Evolutionary conservation across 1,140 invertebrate species (phyloP).

Genomic region (Trichonephila clavipes): DNA sequence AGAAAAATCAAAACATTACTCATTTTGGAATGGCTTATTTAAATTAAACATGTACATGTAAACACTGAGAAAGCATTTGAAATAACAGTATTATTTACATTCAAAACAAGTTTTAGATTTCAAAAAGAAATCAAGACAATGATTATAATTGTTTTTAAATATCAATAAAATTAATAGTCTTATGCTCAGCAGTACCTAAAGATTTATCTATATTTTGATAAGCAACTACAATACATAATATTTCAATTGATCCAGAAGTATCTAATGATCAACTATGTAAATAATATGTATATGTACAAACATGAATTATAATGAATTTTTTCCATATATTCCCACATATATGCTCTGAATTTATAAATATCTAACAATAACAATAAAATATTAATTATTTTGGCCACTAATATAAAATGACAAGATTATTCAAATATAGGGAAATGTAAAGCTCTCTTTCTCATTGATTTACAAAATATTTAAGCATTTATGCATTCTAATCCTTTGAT

Average conservation of each 20-base stretch:
- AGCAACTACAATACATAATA: background rate
- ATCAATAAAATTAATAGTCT: no score
- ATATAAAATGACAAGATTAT: background rate
- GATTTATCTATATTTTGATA: background rate
- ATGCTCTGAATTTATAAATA: background rate
- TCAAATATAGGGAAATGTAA: background rate
- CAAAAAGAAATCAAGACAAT: no score
- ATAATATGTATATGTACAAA: background rate
- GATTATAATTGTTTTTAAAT: no score
- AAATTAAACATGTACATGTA: no score
- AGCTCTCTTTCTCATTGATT: background rate
- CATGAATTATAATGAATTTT: background rate
- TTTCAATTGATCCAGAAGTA: background rate
- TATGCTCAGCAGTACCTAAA: background rate
- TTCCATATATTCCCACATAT: background rate
- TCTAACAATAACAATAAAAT: background rate
- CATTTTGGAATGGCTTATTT: no score
- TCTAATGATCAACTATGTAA: background rate
- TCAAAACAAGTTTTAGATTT: no score
- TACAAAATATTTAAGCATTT: background rate
- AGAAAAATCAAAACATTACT: no score
- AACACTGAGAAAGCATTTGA: no score
- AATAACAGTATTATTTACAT: no score
- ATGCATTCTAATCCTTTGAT: background rate
- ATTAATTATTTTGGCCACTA: slow-evolving; percentile 9